Percentiles rank a stretch among this genome's conserved stretches.
These are phyloP conservation scores for Conger conger DNA, from an alignment of 2,113 vertebrate genomes.

Conservation along the genomic window DNA sequence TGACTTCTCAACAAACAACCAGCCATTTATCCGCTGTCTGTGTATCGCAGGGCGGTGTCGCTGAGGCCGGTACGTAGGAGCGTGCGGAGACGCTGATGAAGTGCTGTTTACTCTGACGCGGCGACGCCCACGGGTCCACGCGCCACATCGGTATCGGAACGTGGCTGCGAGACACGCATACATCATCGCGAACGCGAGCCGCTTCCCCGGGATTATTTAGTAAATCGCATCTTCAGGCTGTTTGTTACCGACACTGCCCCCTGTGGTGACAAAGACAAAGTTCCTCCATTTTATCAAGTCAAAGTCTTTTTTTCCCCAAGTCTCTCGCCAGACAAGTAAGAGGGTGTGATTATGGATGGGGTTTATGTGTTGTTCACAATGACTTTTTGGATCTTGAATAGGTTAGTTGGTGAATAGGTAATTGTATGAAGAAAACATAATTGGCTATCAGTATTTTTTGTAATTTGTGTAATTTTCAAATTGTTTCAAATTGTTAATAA, in stretches of 20 bases:
- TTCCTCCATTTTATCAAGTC: background rate
- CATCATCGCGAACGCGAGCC: slow-evolving; percentile 55
- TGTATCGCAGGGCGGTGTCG: slow-evolving; percentile 56
- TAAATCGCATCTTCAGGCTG: slow-evolving; percentile 12
- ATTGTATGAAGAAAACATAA: background rate
- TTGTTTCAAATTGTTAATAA: background rate
- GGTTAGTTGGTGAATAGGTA: background rate
- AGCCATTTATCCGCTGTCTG: slow-evolving; percentile 72
- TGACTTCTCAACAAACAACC: slow-evolving; percentile 65
- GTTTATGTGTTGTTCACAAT: background rate
- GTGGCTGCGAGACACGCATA: slow-evolving; percentile 57
- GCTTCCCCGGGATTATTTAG: slow-evolving; percentile 28
- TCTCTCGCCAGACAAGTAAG: too few species aligned
- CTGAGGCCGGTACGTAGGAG: slow-evolving; percentile 60
- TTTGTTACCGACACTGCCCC: slow-evolving; percentile 19
- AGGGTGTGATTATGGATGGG: background rate
- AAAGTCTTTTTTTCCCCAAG: background rate
- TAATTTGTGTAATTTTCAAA: background rate
- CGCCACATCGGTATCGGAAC: slow-evolving; percentile 52
- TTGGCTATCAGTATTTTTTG: background rate
- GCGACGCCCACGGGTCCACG: slow-evolving; percentile 43
- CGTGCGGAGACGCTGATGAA: slow-evolving; percentile 65
- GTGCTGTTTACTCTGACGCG: slow-evolving; percentile 67
- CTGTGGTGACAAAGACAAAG: slow-evolving; percentile 8
- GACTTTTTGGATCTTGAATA: background rate